Conservation (phyloP, 2,888 invertebrate species). For the Orthosia gothica region DNA sequence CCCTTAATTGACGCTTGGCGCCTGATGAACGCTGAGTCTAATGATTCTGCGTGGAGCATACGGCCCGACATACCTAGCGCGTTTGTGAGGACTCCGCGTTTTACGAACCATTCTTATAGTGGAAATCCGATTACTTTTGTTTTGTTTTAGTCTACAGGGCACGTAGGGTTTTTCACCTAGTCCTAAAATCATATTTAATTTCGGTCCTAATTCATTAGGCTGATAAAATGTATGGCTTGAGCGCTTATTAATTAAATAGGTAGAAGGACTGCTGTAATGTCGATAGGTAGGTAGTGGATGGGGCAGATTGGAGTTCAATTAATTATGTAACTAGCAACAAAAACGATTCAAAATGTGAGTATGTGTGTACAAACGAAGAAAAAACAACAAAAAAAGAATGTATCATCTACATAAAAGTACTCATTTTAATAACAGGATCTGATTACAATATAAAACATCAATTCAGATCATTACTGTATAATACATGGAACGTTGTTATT, state of each 20-base stretch:
- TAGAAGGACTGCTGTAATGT: neutral
- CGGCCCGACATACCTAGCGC: conserved; percentile 38
- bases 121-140: conserved; percentile 15
- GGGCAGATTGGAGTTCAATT: conserved; percentile 20
- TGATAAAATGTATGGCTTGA: neutral
- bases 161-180: neutral
- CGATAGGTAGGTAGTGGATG: neutral
- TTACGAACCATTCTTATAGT: conserved; percentile 8
- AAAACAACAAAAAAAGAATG: neutral
- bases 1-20: conserved; percentile 80
- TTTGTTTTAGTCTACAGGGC: neutral
- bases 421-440: conserved; percentile 31
- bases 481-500: conserved; percentile 44
- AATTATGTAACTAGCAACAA: conserved; percentile 7
- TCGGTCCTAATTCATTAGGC: neutral
- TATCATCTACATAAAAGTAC: neutral
- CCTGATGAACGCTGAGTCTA: conserved; percentile 75
- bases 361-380: neutral
- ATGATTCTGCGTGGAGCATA: conserved; percentile 66
- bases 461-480: conserved; percentile 30
- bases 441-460: conserved; percentile 48
- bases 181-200: neutral
- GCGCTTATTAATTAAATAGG: conserved; percentile 13
- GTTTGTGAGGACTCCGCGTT: conserved; percentile 36
- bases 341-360: neutral